Base-by-base conservation (phyloP, 2,113 vertebrate genomes). In the Nannobrachium achirus region DNA sequence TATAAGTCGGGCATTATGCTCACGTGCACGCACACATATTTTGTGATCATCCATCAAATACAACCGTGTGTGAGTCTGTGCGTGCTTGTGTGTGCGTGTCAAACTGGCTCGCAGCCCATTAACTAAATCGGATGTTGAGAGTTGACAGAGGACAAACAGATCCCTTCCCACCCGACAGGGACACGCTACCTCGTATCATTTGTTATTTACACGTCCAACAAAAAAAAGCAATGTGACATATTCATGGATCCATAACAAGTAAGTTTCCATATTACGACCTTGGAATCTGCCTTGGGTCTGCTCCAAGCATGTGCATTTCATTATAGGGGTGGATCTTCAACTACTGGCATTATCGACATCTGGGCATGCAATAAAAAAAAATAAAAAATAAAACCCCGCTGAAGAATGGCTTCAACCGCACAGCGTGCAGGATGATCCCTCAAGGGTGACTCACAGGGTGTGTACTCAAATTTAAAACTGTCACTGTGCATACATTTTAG, bases 11-110 rank as follows among this genome's bases (percentile, higher is more conserved):
- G 6, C 25, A 5, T 33, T 33, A 33, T 33, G 25, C 25, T 33
- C 25, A 33, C n/a, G n/a, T n/a, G n/a, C n/a, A n/a, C n/a, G n/a
- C n/a, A n/a, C 25, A 33, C 6, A 33, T 33, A 10, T 56, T 56
- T 56, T 48, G 63, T 20, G 25, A 69, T 66, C 66, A 73, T 72
- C 53, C 45, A 75, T 83, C 71, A 74, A 58, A 59, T 7, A 20
- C 45, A 63, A 71, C 63, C 71, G 75, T 64, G 57, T 52, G 33
- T 0, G 25, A 4, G 25, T 5, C 3, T 33, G 25, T 5, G 3
- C 6, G 25, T 33, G 25, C 6, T 5, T 33, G 25, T 33, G 75
- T 64, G 57, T 52, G 33, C 13, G 48, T 50, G 61, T 71, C 45
- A 55, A 53, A 75, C 44, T 25, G 70, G 78, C 62, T 38, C 1